A percentile compares a stretch with the other conserved stretches of the same genome.
phyloP scores from a whole-genome alignment of 37 sponge, comb jelly and placozoan species.

The Crambe crambe region DNA sequence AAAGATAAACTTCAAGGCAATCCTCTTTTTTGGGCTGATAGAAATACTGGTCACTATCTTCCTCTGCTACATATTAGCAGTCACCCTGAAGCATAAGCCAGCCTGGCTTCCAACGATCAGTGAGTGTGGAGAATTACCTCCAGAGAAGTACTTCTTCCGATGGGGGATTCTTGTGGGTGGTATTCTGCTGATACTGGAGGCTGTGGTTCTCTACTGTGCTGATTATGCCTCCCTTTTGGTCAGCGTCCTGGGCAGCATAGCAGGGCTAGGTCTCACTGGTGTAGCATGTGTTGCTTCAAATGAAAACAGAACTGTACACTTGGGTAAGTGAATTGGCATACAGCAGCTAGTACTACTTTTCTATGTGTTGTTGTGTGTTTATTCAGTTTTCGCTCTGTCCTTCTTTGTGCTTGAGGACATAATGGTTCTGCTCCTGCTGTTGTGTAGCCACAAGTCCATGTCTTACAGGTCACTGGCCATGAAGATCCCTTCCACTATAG shows the following conservation, averaged over 20 bases:
- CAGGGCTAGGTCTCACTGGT: slow-evolving; percentile 38
- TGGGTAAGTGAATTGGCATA: slow-evolving; percentile 28
- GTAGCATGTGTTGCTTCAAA: slow-evolving; percentile 70
- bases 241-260: slow-evolving; percentile 45
- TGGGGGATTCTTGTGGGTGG: slow-evolving; percentile 67
- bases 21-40: slow-evolving; percentile 49
- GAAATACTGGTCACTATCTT: slow-evolving; percentile 53
- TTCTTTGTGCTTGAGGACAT: slow-evolving; percentile 45
- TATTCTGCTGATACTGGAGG: slow-evolving; percentile 35
- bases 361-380: too few species aligned
- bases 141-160: slow-evolving; percentile 80
- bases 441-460: not conserved
- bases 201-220: slow-evolving; percentile 37
- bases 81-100: slow-evolving; percentile 60
- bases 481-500: not conserved
- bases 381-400: slow-evolving; percentile 49
- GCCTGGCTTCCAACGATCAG: slow-evolving; percentile 89
- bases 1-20: not conserved
- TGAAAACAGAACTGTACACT: slow-evolving; percentile 60
- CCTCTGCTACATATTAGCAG: slow-evolving; percentile 78
- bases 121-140: slow-evolving; percentile 76
- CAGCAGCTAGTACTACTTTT: not conserved
- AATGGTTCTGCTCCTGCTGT: slow-evolving; percentile 36
- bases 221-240: slow-evolving; percentile 8
- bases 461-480: not conserved